Conservation (phyloP, 1,140 invertebrate genomes). For the Portunus trituberculatus region DNA sequence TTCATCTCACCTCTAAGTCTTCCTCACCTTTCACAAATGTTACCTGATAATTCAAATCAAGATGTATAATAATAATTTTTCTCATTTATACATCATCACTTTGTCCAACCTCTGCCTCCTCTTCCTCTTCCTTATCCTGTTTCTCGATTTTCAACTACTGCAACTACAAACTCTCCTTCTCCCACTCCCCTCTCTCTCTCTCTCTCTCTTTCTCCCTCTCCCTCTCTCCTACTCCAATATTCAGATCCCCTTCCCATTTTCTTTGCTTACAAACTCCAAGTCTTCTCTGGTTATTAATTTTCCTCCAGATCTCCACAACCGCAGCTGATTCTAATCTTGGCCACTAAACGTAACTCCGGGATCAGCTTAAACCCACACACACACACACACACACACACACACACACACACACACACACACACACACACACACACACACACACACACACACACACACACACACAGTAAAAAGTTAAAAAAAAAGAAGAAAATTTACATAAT, state of each 20-base stretch:
- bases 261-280: not conserved
- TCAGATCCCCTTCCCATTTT: too few relatives aligned
- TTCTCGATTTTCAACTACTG: not conserved
- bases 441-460: too few relatives aligned
- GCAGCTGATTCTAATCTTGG: not conserved
- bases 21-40: too few relatives aligned
- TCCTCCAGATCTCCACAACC: not conserved
- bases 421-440: too few relatives aligned
- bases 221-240: too few relatives aligned
- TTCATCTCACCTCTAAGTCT: not conserved
- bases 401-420: too few relatives aligned
- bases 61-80: not conserved
- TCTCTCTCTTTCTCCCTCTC: not conserved
- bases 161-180: not conserved
- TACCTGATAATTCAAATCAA: too few relatives aligned
- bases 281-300: not conserved
- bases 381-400: too few relatives aligned
- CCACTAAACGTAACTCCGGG: not conserved
- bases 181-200: not conserved
- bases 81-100: not conserved
- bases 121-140: not conserved
- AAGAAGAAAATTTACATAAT: not conserved
- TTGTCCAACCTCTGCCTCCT: not conserved
- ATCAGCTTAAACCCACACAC: not conserved
- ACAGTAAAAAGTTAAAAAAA: not conserved